A percentile compares a stretch with the other conserved stretches of the same genome.
Conservation (phyloP, 2,888 invertebrate species). For the Sphaerophoria taeniata region DNA sequence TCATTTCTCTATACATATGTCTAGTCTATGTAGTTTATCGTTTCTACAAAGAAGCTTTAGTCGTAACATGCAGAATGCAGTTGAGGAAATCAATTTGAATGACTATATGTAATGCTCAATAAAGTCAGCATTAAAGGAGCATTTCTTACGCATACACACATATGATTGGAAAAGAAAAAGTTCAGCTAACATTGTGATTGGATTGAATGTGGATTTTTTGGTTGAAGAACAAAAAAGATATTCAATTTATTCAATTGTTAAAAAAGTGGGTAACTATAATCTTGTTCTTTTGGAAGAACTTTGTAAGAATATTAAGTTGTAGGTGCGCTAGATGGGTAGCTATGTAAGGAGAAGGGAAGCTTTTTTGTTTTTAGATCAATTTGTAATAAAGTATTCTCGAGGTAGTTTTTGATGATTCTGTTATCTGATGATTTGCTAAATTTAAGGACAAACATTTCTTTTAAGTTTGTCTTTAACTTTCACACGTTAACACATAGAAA, state of each 20-base stretch:
- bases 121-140: conserved; percentile 46
- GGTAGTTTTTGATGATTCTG: no score
- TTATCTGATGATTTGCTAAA: no score
- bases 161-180: neutral
- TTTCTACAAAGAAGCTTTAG: conserved; percentile 5
- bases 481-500: no score
- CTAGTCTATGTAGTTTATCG: neutral
- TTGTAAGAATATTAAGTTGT: no score
- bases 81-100: conserved; percentile 53
- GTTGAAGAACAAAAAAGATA: conserved; percentile 21
- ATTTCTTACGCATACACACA: neutral
- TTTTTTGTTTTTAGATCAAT: no score
- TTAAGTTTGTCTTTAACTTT: no score
- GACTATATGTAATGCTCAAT: conserved; percentile 62
- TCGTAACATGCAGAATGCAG: conserved; percentile 8
- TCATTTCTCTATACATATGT: conserved; percentile 9
- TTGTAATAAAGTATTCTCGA: no score
- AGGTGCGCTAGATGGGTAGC: no score
- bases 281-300: neutral
- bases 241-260: conserved; percentile 31
- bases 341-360: no score
- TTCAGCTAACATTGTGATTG: conserved; percentile 11
- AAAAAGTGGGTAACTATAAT: conserved; percentile 27
- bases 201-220: conserved; percentile 29
- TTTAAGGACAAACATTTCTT: no score